Base-by-base conservation (phyloP, 2,797 vertebrate species). In the Ctenopoma multispine region DNA sequence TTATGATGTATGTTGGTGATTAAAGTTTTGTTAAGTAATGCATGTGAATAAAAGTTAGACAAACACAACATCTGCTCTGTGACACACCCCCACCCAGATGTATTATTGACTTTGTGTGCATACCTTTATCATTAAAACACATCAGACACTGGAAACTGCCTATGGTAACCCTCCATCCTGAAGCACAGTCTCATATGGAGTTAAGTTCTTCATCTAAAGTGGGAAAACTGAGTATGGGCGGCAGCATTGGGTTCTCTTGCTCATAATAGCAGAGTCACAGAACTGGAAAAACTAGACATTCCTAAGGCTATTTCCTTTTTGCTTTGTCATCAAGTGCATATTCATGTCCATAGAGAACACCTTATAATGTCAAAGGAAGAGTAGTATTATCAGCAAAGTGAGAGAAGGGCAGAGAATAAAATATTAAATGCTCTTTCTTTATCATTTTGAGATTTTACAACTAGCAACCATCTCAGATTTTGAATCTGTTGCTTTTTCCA, bases 241-340 rank as follows among this genome's bases (percentile, higher is more conserved):
- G 43, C 59, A 20, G 14, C 29, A 50, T 56, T n/a, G 41, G 53
- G 31, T 27, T 38, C 23, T 46, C 13, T 21, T 44, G 48, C 63
- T 59, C 15, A 31, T 62, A 60, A 48, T 56, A 13, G 18, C 44
- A 59, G 29, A 31, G 44, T 47, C 21, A 17, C 34, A 50, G 44
- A 34, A 15, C 62, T 79, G 63, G 43, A 73, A 76, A 78, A 70
- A 67, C 40, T 36, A 62, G 65, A 46, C 44, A 5, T 61, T 11
- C 4, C 2, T 44, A 34, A 58, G 43, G 43, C 47, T 53, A 43
- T n/a, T 41, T 5, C n/a, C 15, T 15, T 31, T 46, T 40, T 49
- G 24, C 51, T 57, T 48, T 18, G 84, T 80, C 74, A 69, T 93
- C 89, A 85, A 74, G n/a, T n/a, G n/a, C 90, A 83, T 66, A 64